Evolutionary conservation across 2,888 invertebrate genomes (phyloP).

Genomic region (Hyalella azteca): DNA sequence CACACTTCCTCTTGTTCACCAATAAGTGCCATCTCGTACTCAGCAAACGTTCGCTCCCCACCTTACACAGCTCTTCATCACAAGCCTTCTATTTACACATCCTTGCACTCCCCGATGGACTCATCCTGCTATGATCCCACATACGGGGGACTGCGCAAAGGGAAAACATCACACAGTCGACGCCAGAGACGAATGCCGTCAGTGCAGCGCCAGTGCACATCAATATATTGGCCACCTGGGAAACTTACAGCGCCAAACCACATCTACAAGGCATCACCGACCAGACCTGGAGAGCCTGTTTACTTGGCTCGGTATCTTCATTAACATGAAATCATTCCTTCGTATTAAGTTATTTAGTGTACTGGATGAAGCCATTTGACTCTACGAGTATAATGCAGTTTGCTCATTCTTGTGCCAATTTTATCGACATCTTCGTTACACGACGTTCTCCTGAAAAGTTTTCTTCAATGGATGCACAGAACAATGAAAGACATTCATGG

Average conservation of each 20-base stretch:
- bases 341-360: too few relatives aligned
- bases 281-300: slow-evolving; percentile 26
- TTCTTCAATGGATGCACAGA: too few relatives aligned
- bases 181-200: not conserved
- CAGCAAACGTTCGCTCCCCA: slow-evolving; percentile 20
- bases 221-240: not conserved
- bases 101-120: slow-evolving; percentile 6
- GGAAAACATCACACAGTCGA: not conserved
- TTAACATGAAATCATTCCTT: not conserved
- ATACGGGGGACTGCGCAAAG: not conserved
- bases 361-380: too few relatives aligned
- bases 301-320: slow-evolving; percentile 19
- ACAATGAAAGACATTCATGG: too few relatives aligned
- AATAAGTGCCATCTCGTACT: not conserved
- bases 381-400: too few relatives aligned
- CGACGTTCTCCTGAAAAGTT: too few relatives aligned
- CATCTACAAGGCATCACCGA: slow-evolving; percentile 2
- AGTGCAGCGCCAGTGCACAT: slow-evolving; percentile 11
- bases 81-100: slow-evolving; percentile 31
- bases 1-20: slow-evolving; percentile 20
- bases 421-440: too few relatives aligned
- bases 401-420: too few relatives aligned
- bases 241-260: slow-evolving; percentile 20
- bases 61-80: not conserved
- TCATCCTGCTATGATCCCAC: not conserved